Conservation (phyloP, 2,113 vertebrate species). For the Laticauda colubrina region DNA sequence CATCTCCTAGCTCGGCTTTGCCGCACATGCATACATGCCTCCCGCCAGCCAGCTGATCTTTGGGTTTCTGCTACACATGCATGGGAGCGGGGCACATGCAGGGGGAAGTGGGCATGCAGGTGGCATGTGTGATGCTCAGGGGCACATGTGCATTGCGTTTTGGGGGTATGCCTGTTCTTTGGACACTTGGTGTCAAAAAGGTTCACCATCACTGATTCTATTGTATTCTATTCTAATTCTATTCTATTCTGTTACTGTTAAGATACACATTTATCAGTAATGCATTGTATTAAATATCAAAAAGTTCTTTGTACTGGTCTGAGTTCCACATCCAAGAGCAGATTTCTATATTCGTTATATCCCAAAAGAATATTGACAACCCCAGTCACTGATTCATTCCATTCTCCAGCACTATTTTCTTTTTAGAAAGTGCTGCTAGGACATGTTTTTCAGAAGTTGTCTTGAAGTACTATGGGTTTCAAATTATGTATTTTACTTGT, state of each 20-base stretch:
- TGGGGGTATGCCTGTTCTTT: too few species aligned
- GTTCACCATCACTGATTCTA: too few species aligned
- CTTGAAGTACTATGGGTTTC: neutral
- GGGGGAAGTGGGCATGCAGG: too few species aligned
- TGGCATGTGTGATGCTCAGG: too few species aligned
- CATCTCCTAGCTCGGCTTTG: too few species aligned
- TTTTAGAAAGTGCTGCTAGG: neutral
- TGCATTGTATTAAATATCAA: neutral
- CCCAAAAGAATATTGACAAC: neutral
- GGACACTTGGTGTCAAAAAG: too few species aligned
- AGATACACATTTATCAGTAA: neutral
- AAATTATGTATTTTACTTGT: neutral
- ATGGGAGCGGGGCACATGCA: too few species aligned
- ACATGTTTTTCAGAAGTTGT: neutral
- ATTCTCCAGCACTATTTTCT: neutral
- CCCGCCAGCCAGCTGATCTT: too few species aligned
- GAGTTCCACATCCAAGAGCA: neutral
- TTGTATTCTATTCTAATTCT: too few species aligned
- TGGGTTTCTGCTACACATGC: too few species aligned
- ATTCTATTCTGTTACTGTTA: too few species aligned
- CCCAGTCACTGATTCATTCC: neutral
- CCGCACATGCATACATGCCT: accelerated
- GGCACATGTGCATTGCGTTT: too few species aligned
- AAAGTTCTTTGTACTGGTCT: neutral
- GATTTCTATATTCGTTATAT: neutral